Conservation (phyloP, 2,888 invertebrate genomes). For the Drosophila incognita region DNA sequence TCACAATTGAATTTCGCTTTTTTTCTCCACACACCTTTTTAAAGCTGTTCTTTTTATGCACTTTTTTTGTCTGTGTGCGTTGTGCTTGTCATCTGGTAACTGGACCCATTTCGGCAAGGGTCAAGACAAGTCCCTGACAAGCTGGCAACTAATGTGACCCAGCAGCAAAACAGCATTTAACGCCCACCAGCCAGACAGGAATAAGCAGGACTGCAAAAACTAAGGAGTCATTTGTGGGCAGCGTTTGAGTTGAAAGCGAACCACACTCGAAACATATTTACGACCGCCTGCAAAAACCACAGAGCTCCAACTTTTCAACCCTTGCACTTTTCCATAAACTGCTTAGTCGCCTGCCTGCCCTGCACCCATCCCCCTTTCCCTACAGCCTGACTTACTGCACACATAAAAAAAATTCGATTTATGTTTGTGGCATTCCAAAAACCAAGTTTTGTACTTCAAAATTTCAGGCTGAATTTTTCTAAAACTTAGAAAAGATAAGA, state of each 20-base stretch:
- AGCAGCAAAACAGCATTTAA: conserved; percentile 4
- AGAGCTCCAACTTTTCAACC: conserved; percentile 3
- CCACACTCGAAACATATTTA: conserved; percentile 49
- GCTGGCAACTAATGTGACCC: conserved; percentile 40
- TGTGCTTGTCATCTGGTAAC: conserved; percentile 16
- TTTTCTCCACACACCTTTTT: conserved; percentile 15
- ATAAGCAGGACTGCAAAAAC: background rate
- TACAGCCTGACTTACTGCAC: background rate
- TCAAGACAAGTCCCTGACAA: conserved; percentile 30
- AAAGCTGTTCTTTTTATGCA: background rate
- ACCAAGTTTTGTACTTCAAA: background rate
- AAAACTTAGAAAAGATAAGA: background rate
- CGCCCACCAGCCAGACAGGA: conserved; percentile 45
- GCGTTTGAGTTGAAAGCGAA: conserved; percentile 50
- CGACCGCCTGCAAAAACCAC: conserved; percentile 15
- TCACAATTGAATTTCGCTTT: conserved; percentile 51
- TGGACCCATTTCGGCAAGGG: background rate
- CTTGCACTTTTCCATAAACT: conserved; percentile 77
- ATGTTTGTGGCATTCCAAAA: background rate
- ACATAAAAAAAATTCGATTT: background rate
- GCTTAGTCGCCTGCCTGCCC: conserved; percentile 60
- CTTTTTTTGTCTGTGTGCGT: conserved; percentile 8
- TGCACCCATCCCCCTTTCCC: accelerated
- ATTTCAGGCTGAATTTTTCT: too few relatives aligned
- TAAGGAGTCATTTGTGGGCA: conserved; percentile 48